These are phyloP conservation scores for human (Homo sapiens) DNA, from an alignment of 2,113 vertebrate genomes.

Conservation along the genomic window GRCh38 chr15:56474001-56474500, in stretches of 20 bases:
- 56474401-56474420: background rate
- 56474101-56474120: background rate
- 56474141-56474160: background rate
- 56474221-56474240: background rate
- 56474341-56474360: background rate
- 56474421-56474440: background rate
- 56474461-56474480: background rate
- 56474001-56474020: too few species aligned
- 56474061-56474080: background rate
- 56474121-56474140: background rate
- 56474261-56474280: background rate
- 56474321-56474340: background rate
- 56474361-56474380: background rate
- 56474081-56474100: slow-evolving; percentile 50
- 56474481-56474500: background rate
- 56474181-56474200: background rate
- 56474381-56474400: background rate
- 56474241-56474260: background rate
- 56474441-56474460: background rate
- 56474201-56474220: background rate
- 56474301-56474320: background rate
- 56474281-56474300: background rate
- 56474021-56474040: too few species aligned
- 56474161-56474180: background rate
- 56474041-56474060: too few species aligned